These are phyloP conservation scores for Sminthurinus aureus DNA, from an alignment of 2,888 invertebrate genomes.

Conservation along the genomic window DNA sequence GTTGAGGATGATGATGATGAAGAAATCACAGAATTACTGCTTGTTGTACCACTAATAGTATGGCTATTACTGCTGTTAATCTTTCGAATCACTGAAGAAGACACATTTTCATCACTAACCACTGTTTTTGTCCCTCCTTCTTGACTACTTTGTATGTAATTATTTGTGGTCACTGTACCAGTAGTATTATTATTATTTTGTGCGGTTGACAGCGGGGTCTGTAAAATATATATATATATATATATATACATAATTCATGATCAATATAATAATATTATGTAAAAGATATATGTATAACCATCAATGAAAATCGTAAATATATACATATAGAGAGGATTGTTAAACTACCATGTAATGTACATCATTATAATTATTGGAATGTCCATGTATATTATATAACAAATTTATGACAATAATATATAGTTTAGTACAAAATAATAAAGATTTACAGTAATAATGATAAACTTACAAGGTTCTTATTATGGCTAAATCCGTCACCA, in stretches of 20 bases:
- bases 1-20: not conserved
- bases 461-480: conserved; percentile 10
- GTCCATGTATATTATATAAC: no score
- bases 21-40: conserved; percentile 3
- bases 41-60: conserved; percentile 22
- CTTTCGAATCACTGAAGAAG: not conserved
- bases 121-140: conserved; percentile 7
- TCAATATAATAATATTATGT: no score
- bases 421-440: no score
- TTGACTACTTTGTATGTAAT: not conserved
- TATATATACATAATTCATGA: not conserved
- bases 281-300: no score
- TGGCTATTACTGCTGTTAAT: conserved; percentile 23
- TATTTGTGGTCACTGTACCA: not conserved
- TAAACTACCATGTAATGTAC: no score
- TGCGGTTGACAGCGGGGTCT: not conserved
- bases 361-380: no score
- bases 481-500: conserved; percentile 38
- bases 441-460: not conserved
- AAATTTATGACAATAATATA: no score
- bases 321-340: no score
- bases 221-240: not conserved
- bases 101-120: conserved; percentile 7
- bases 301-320: no score
- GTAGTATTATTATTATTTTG: conserved; percentile 5